Conservation (phyloP, 2,797 vertebrate species). For the Podarcis siculus region DNA sequence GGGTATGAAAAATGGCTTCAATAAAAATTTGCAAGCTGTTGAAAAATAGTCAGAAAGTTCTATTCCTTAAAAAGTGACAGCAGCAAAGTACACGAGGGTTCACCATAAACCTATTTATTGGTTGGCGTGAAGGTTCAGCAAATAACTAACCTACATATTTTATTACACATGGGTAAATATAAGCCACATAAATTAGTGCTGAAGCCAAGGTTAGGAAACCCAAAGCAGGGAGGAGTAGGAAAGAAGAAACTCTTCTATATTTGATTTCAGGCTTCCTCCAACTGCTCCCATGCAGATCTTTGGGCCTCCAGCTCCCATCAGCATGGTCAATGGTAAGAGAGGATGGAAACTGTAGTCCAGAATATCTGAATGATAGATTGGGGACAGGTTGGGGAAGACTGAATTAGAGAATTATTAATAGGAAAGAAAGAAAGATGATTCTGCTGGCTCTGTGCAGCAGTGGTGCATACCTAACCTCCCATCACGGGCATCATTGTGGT, state of each 20-base stretch:
- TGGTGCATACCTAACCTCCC: too few relatives aligned
- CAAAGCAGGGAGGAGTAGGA: too few relatives aligned
- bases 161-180: neutral
- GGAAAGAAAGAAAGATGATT: neutral
- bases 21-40: constrained; percentile 24
- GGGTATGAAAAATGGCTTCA: constrained; percentile 32
- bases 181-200: neutral
- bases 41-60: constrained; percentile 35
- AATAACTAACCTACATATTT: constrained; percentile 16
- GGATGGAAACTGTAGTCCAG: neutral
- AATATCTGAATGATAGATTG: neutral
- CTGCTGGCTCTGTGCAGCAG: neutral
- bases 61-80: constrained; percentile 11
- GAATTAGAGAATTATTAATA: neutral
- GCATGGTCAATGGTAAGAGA: neutral
- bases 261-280: neutral
- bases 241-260: neutral
- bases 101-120: constrained; percentile 33
- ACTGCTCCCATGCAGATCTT: too few relatives aligned
- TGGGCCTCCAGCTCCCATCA: too few relatives aligned
- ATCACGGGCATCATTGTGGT: too few relatives aligned
- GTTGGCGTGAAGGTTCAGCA: neutral
- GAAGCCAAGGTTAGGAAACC: neutral
- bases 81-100: neutral
- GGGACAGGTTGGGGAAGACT: too few relatives aligned